Conservation (phyloP, 2,113 vertebrate species). For the Ptychochromis oligacanthus region DNA sequence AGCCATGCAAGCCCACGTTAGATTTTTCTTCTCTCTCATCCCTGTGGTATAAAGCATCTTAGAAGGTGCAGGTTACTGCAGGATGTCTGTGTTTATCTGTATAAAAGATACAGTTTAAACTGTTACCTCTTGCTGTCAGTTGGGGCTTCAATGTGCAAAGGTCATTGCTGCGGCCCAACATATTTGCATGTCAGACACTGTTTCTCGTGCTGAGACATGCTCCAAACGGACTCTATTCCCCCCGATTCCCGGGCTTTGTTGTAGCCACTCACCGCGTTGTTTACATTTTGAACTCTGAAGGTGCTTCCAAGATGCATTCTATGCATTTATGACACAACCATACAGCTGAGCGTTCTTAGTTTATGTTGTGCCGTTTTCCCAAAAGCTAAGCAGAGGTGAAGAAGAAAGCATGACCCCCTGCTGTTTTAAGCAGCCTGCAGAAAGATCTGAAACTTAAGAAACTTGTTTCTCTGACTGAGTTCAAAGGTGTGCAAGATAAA, state of each 20-base stretch:
- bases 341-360: slow-evolving; percentile 10
- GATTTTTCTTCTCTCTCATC: not conserved
- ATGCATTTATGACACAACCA: slow-evolving; percentile 13
- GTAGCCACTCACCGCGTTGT: not conserved
- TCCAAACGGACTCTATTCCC: not conserved
- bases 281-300: not conserved
- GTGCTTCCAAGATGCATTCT: slow-evolving; percentile 4
- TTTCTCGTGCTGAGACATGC: not conserved
- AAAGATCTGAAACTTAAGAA: slow-evolving; percentile 41
- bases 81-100: slow-evolving; percentile 9
- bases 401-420: slow-evolving; percentile 28
- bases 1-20: not conserved
- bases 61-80: not conserved
- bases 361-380: slow-evolving; percentile 29
- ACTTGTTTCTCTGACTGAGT: slow-evolving; percentile 45
- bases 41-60: slow-evolving; percentile 5
- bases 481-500: slow-evolving; percentile 50
- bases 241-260: not conserved
- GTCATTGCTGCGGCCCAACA: not conserved
- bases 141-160: not conserved
- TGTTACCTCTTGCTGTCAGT: not conserved
- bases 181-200: not conserved
- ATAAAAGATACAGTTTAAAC: slow-evolving; percentile 3
- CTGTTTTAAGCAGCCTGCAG: slow-evolving; percentile 36
- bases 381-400: slow-evolving; percentile 26